Base-by-base conservation (phyloP, 2,797 vertebrate genomes). In the Enteromius trimaculatus region DNA sequence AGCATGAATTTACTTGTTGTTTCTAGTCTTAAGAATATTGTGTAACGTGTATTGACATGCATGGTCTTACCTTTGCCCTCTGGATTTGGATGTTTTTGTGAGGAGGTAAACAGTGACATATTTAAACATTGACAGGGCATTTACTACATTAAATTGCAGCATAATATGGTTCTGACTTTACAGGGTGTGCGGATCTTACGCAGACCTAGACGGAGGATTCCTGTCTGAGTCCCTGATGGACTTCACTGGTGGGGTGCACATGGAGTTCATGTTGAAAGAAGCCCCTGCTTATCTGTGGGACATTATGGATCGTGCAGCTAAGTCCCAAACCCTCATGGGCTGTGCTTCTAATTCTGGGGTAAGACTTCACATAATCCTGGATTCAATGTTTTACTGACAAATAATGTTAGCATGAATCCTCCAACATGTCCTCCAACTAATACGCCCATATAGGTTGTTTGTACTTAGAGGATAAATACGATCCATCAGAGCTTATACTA, bases 161-260 rank as follows among this genome's bases (percentile, higher is more conserved):
- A 37, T 37, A 23, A 69, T 42, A 69, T 42, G 37, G 66, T 42
- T 68, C 3, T 55, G 4, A 0, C 86, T 16, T 87, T 14, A 39
- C 88, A 97, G 96, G 84, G 93, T 97, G 0, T 97, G 94, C 0
- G 96, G 96, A 51, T 98, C 96, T 78, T 98, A 97, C 71, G 88
- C 93, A 26, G 96, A 97, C 89, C 93, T 97, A 90, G 93, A 87
- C 34, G 82, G 84, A 76, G 96, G 96, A 4, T 92, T 92, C 79
- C 93, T 97, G 53, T 92, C 95, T 7, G 97, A 97, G 90, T 96
- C 96, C 5, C 68, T 97, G 85, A 91, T 96, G 89, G 97, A 97
- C 88, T 98, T 44, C 90, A 97, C 96, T 0, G 97, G 96, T 9
- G 97, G 96, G 2, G 90, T 96, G 83, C 95, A 96, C 86, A 88